These are phyloP conservation scores for Ispidina picta DNA, from an alignment of 2,797 vertebrate genomes.

Conservation along the genomic window DNA sequence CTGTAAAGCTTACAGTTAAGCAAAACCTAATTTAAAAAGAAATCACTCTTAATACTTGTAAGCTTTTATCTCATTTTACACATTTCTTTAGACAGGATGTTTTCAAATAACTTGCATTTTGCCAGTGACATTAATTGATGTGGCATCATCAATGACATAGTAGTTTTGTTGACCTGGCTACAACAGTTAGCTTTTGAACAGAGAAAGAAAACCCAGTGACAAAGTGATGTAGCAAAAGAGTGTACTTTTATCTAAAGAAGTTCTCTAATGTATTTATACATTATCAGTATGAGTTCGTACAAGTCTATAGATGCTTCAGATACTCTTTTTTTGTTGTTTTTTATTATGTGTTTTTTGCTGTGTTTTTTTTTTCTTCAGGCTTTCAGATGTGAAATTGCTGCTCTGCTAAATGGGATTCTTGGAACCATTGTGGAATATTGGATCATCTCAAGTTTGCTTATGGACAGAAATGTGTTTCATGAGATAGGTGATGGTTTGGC, in stretches of 20 bases:
- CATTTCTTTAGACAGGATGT: background rate
- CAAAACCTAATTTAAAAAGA: background rate
- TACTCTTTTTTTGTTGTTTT: background rate
- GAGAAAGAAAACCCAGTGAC: background rate
- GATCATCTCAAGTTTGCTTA: constrained; percentile 85
- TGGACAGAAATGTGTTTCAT: constrained; percentile 83
- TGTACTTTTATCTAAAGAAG: background rate
- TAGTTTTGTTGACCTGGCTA: background rate
- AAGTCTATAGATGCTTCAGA: background rate
- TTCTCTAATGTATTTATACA: background rate
- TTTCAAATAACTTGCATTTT: background rate
- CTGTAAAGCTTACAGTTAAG: background rate
- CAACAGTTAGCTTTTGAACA: background rate
- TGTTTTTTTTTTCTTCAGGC: constrained; percentile 52
- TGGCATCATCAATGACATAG: background rate
- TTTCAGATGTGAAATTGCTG: constrained; percentile 78
- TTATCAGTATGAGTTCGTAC: background rate
- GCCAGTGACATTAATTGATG: background rate
- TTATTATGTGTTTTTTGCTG: too few species aligned
- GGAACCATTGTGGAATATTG: constrained; percentile 90
- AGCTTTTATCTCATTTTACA: background rate
- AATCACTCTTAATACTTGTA: background rate
- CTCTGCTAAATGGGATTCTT: constrained; percentile 84
- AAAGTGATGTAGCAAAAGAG: background rate
- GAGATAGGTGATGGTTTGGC: constrained; percentile 85